phyloP scores from a whole-genome alignment of 2,113 vertebrate genomes.

The Laticauda laticaudata region DNA sequence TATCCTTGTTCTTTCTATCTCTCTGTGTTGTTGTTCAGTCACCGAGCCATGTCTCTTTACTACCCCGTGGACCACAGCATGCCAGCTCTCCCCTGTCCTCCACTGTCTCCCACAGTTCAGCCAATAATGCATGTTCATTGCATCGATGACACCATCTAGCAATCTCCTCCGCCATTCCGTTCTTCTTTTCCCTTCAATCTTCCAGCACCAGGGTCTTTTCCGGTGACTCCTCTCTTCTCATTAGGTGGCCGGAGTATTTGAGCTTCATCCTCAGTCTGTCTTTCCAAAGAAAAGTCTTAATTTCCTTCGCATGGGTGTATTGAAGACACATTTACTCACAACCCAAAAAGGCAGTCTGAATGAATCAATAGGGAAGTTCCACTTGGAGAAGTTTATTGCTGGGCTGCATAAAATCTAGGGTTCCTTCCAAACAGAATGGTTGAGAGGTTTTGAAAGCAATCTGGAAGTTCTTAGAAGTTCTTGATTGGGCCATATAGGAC shows the following conservation, averaged over 20 bases:
- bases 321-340: not conserved
- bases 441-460: not conserved
- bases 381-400: not conserved
- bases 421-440: not conserved
- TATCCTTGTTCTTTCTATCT: not conserved
- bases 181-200: not conserved
- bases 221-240: not conserved
- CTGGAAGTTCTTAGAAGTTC: not conserved
- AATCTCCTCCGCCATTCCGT: not conserved
- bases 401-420: not conserved
- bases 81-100: not conserved
- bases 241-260: not conserved
- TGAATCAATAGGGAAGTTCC: not conserved
- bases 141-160: not conserved
- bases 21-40: not conserved
- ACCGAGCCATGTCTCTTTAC: accelerated
- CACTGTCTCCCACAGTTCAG: not conserved
- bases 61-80: not conserved
- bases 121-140: not conserved
- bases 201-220: not conserved
- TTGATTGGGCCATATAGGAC: not conserved
- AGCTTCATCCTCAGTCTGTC: not conserved
- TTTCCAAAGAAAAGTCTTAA: not conserved
- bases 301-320: not conserved
- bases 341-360: not conserved